Evolutionary conservation across 2,797 vertebrate genomes (phyloP).

Genomic region (Brachyrhaphis roseni): DNA sequence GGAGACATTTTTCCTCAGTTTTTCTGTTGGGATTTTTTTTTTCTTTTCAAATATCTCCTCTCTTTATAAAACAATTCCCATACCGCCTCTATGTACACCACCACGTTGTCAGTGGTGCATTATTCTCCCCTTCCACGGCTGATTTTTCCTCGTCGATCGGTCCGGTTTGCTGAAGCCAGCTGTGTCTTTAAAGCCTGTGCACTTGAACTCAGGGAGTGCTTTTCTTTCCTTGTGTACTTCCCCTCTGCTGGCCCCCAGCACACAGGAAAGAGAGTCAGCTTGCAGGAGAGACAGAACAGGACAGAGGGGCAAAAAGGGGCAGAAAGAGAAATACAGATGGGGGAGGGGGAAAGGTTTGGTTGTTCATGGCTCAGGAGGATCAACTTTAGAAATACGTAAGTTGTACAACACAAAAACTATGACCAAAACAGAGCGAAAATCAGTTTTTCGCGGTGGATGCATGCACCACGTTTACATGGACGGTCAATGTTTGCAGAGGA

Average conservation of each 20-base stretch:
- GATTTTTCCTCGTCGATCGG: slow-evolving; percentile 50
- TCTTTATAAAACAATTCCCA: slow-evolving; percentile 47
- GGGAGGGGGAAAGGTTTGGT: slow-evolving; percentile 70
- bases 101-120: slow-evolving; percentile 46
- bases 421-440: slow-evolving; percentile 6
- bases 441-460: not conserved
- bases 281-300: slow-evolving; percentile 59
- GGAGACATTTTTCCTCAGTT: slow-evolving; percentile 71
- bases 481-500: slow-evolving; percentile 3
- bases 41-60: slow-evolving; percentile 31
- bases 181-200: slow-evolving; percentile 76
- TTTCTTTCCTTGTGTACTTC: slow-evolving; percentile 76
- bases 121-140: slow-evolving; percentile 49
- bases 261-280: slow-evolving; percentile 78
- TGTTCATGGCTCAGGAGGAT: slow-evolving; percentile 56
- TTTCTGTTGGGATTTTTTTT: slow-evolving; percentile 68
- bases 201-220: slow-evolving; percentile 78
- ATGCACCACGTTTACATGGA: slow-evolving; percentile 29
- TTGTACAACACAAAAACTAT: not conserved
- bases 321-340: slow-evolving; percentile 73
- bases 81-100: slow-evolving; percentile 39
- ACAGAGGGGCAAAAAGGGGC: slow-evolving; percentile 71
- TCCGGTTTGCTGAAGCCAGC: slow-evolving; percentile 67
- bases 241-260: slow-evolving; percentile 77
- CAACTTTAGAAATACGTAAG: slow-evolving; percentile 38